Base-by-base conservation (phyloP, 2,797 vertebrate species). In the Cichlasoma orientale region DNA sequence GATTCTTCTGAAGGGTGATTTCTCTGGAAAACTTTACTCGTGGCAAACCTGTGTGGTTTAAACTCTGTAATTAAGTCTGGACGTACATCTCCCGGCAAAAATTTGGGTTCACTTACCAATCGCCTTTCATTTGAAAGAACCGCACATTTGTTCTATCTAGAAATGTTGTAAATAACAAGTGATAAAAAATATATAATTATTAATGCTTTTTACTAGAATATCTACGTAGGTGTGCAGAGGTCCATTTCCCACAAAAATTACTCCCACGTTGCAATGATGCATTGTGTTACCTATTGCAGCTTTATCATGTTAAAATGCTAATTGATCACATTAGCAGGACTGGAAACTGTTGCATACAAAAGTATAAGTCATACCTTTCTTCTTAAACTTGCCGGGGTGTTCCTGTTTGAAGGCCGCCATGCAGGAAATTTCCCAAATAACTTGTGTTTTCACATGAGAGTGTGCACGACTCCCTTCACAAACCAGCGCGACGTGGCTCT, bases 1-100 rank as follows among this genome's bases (percentile, higher is more conserved):
- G 69, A 58, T 53, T 81, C 69, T 50, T 82, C 55, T 68, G 23
- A 63, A 19, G 59, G 31, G 33, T 10, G 12, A 16, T 74, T 68
- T 79, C 54, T 69, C 9, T 7, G 3, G 5, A 8, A 75, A 25
- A 73, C 61, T 70, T 74, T 71, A 50, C 19, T 63, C 13, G 5
- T 38, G 27, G 56, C n/a, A 14, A 70, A 2, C 41, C 59, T 31
- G 50, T 55, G 19, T 5, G 47, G 55, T 13, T 19, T 47, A 55
- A 58, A 69, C 50, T 74, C 23, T 9, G 7, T 52, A 3, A 47
- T 9, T 36, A 13, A 61, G 29, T n/a, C 33, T 19, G 21, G 54
- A 23, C 8, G 25, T 54, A 29, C 19, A 66, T 47, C 16, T 66
- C 41, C 41, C 16, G 9, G 16, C 16, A 31, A 47, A 31, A 8